Base-by-base conservation (phyloP, 92 coral and sea anemone species). In the Porites rus region DNA sequence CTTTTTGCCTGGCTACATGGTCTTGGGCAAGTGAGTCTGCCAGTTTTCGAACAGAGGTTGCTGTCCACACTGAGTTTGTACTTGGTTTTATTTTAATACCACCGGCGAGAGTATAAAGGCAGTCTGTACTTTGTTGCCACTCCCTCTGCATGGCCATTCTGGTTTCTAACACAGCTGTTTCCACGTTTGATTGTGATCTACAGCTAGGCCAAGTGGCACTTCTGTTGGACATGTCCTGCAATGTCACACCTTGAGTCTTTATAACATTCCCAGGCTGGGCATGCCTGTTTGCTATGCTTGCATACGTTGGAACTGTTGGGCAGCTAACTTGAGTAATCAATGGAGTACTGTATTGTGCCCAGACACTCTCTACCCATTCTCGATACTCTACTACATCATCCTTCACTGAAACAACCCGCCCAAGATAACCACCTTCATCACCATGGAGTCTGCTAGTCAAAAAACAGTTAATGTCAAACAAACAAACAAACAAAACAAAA, bases 231-330 rank as follows among this genome's bases (percentile, higher is more conserved):
- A 65, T 73, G 22, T 79, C 87, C 43, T 46, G 76, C 17, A 69
- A 68, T 66, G 86, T 31, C 8, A 64, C 21, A 20, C 75, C 79
- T 54, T 28, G 81, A 24, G 90, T 74, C 65, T 69, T 84, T 12
- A 78, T 38, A 38, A 62, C 53, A 21, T 12, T 56, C 16, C 54
- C 74, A 43, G 91, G 82, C 59, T 69, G 89, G 50, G 85, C 65
- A 70, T 85, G 86, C 67, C 93, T 92, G 85, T 90, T 97, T 58
- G 99, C 95, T 46, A 97, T 93, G 82, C 97, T 97, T 50, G 99
- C 99, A 84, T 97, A 97, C 38, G 98, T 97, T 54, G 98, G 99
- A 17, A 69, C 88, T 59, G 94, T 64, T 6, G 78, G 91, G 69
- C 78, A 64, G 5, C 11, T 14, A 10, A 66, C 69, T 24, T 46